Evolutionary conservation across 2,888 invertebrate species (phyloP).

Genomic region (Nudaria mundana): DNA sequence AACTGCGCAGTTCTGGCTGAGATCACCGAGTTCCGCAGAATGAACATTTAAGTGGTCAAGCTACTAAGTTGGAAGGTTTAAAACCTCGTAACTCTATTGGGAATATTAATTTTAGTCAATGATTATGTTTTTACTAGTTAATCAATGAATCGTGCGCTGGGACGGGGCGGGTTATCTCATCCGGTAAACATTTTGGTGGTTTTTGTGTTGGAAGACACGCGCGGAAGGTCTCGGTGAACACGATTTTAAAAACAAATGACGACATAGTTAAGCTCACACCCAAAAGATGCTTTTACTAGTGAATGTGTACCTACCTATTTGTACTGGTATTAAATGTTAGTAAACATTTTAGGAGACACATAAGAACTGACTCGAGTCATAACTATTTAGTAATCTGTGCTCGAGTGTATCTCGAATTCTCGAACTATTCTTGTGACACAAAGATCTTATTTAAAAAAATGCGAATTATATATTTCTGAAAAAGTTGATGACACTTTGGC

Average conservation of each 20-base stretch:
- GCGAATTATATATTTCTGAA: no score
- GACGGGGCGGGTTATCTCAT: constrained; percentile 78
- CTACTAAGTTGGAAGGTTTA: constrained; percentile 41
- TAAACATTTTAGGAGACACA: background rate
- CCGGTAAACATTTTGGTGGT: constrained; percentile 74
- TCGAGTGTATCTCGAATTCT: no score
- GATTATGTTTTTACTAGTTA: constrained; percentile 71
- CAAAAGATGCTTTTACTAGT: constrained; percentile 29
- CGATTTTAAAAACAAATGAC: constrained; percentile 70
- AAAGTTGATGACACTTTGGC: no score
- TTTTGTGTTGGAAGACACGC: constrained; percentile 64
- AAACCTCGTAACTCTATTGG: constrained; percentile 54
- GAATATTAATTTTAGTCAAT: constrained; percentile 68
- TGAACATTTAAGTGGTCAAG: constrained; percentile 27
- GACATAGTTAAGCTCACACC: constrained; percentile 42
- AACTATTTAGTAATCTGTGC: no score
- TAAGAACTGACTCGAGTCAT: background rate
- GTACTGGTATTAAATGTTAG: background rate
- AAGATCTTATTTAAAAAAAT: no score
- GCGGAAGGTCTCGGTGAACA: constrained; percentile 72
- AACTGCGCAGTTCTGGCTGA: constrained; percentile 26
- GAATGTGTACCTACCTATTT: background rate
- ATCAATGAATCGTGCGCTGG: constrained; percentile 71
- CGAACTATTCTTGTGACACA: no score
- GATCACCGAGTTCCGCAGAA: constrained; percentile 27